Conservation (phyloP, 2,888 invertebrate genomes). For the Netelia virgata region DNA sequence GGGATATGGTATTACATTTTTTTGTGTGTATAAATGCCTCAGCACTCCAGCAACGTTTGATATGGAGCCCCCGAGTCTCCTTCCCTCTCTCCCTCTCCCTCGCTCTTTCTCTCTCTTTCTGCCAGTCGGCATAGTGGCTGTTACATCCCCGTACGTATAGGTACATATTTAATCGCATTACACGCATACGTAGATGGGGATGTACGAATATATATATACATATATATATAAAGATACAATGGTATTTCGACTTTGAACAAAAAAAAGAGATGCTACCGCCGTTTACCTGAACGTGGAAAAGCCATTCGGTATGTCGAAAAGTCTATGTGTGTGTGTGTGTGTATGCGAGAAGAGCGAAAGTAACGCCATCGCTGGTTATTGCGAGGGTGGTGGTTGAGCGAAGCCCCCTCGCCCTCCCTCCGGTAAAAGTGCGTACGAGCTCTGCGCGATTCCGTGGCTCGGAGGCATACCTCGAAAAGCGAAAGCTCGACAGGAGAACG, state of each 20-base stretch:
- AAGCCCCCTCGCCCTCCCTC: neutral
- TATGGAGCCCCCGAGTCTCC: too few species aligned
- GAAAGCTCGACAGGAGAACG: conserved; percentile 46
- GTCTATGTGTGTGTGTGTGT: conserved; percentile 33
- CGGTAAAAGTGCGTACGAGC: conserved; percentile 58
- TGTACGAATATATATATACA: neutral
- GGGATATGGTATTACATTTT: too few species aligned
- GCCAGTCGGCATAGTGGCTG: too few species aligned
- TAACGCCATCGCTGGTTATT: conserved; percentile 8
- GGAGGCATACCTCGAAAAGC: conserved; percentile 51
- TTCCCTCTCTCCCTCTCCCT: too few species aligned
- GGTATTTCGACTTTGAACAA: conserved; percentile 40
- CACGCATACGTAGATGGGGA: too few species aligned
- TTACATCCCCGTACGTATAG: too few species aligned
- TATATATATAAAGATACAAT: neutral
- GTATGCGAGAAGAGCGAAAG: conserved; percentile 13
- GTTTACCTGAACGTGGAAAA: conserved; percentile 38
- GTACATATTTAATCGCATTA: too few species aligned
- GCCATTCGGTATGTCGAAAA: conserved; percentile 47
- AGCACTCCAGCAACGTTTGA: too few species aligned
- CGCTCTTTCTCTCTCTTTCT: too few species aligned
- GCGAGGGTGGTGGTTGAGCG: conserved; percentile 21
- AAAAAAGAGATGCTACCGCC: conserved; percentile 34
- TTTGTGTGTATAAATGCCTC: too few species aligned
- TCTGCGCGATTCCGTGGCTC: conserved; percentile 33